Percentiles rank a stretch among this genome's conserved stretches.
phyloP scores from a whole-genome alignment of 2,888 invertebrate species.

The Apoda limacodes region DNA sequence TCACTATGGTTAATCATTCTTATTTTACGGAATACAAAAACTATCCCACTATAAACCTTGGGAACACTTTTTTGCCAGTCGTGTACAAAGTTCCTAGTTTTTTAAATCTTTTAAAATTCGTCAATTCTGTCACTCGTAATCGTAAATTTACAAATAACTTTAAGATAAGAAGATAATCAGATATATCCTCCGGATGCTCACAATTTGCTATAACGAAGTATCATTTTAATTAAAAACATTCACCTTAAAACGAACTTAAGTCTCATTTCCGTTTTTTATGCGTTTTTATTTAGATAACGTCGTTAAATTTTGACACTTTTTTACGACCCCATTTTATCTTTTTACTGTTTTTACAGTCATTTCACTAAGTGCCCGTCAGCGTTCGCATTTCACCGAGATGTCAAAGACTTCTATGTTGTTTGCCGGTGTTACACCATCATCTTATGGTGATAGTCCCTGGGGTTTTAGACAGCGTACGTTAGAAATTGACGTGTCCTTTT shows the following conservation, averaged over 20 bases:
- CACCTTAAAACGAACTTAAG: slow-evolving; percentile 19
- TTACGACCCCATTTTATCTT: slow-evolving; percentile 34
- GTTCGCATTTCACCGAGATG: slow-evolving; percentile 23
- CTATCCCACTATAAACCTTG: too few species aligned
- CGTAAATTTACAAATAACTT: slow-evolving; percentile 29
- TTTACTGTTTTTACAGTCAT: slow-evolving; percentile 30
- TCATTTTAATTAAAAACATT: slow-evolving; percentile 53
- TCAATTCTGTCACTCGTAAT: slow-evolving; percentile 4
- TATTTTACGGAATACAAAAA: too few species aligned
- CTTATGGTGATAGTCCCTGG: too few species aligned
- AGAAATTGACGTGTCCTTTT: slow-evolving; percentile 17
- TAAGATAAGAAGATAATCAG: slow-evolving; percentile 36
- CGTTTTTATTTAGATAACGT: slow-evolving; percentile 27
- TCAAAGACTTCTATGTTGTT: slow-evolving; percentile 13
- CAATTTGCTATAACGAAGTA: slow-evolving; percentile 42
- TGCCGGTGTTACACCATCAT: too few species aligned
- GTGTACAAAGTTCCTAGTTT: too few species aligned
- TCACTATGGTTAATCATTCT: too few species aligned
- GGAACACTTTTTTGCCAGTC: too few species aligned
- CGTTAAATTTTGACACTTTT: slow-evolving; percentile 58
- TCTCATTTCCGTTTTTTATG: slow-evolving; percentile 29
- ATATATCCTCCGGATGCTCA: slow-evolving; percentile 55
- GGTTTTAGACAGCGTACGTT: too few species aligned
- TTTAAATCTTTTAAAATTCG: slow-evolving; percentile 1
- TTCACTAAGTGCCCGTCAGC: slow-evolving; percentile 43